Base-by-base conservation (phyloP, 2,888 invertebrate genomes). In the Yponomeuta sedellus region DNA sequence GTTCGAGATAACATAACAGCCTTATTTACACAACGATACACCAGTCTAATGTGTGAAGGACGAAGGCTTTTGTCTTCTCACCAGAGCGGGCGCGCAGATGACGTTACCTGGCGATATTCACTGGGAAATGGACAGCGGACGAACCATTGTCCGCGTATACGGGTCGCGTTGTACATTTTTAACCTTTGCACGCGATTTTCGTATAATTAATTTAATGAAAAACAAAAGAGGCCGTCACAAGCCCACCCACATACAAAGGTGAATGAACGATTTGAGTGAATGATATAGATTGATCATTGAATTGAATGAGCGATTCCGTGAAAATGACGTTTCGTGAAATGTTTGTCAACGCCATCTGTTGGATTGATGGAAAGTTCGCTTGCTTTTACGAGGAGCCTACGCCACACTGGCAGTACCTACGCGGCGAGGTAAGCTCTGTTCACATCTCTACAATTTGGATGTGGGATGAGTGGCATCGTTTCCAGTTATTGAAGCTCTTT, bases 21-120 rank as follows among this genome's bases (percentile, higher is more conserved):
- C 80, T 84, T 87, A 86, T 86, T 86, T 84, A 87, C 83, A 85
- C 86, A 88, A 68, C 82, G 40, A 44, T 64, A 62, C 57, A 65
- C 76, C 64, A 78, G 82, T 34, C 80, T 85, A 86, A 88, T 85
- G 86, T 86, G 86, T 87, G 90, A 90, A 90, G 90, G 90, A 87
- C 89, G 28, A 44, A 76, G 79, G 81, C 87, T 88, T 88, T 88
- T 88, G 88, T 89, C 79, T 85, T 81, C 44, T 52, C 44, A 76
- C 71, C 76, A 61, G 44, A 57, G 75, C 74, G 70, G 78, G 78
- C 83, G 79, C 79, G 83, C 84, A 82, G 80, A 82, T 78, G 76
- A 77, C 70, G 74, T 85, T 88, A 86, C 88, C 89, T 89, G 67
- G 66, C 65, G 63, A 64, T 64, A 62, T 52, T 63, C 34, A 61